Conservation (phyloP, 1,140 invertebrate species). For the Orchestia grillus region DNA sequence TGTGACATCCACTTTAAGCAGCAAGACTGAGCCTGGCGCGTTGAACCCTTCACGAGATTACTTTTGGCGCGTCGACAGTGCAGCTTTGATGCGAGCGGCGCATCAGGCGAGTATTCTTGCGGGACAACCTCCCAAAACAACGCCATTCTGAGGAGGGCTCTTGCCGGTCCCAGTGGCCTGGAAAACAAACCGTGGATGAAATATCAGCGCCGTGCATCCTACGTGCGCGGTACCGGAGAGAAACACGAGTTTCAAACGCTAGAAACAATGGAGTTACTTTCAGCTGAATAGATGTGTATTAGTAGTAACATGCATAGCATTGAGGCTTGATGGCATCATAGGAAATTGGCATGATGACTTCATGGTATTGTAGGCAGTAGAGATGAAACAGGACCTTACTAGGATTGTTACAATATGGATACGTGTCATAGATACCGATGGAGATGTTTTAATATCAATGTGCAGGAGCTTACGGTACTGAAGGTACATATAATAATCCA, state of each 20-base stretch:
- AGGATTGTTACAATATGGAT: too few relatives aligned
- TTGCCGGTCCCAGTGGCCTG: neutral
- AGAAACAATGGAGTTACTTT: neutral
- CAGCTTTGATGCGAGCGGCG: neutral
- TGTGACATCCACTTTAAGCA: conserved; percentile 46
- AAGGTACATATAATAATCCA: too few relatives aligned
- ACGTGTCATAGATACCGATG: too few relatives aligned
- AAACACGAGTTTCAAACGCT: neutral
- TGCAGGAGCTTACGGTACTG: too few relatives aligned
- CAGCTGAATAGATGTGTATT: neutral
- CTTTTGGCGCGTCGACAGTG: neutral
- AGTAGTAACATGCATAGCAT: neutral
- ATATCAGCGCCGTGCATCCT: neutral
- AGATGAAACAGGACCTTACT: too few relatives aligned
- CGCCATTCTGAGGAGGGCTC: neutral
- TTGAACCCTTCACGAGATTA: neutral
- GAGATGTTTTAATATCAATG: too few relatives aligned
- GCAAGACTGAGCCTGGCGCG: neutral
- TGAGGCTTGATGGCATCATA: too few relatives aligned
- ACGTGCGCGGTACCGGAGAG: neutral
- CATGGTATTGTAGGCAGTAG: too few relatives aligned
- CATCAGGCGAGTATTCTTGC: neutral
- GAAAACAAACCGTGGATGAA: neutral
- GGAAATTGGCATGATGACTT: too few relatives aligned
- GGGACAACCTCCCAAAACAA: neutral